These are phyloP conservation scores for Atta cephalotes DNA, from an alignment of 1,140 invertebrate genomes.

Conservation along the genomic window DNA sequence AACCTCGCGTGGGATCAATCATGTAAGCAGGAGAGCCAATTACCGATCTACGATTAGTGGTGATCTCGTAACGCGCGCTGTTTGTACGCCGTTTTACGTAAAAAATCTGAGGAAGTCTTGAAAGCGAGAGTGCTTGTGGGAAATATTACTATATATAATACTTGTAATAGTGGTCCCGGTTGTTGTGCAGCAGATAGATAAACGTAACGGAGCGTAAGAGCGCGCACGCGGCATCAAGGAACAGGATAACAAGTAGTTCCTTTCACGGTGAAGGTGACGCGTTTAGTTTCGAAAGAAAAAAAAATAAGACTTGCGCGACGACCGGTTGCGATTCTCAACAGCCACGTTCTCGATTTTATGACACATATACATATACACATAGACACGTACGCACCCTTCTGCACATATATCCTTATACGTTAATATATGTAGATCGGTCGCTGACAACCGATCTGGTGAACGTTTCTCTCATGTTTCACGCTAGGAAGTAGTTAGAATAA, in stretches of 20 bases:
- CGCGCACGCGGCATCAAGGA: neutral
- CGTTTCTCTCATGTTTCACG: constrained; percentile 43
- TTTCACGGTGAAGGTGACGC: constrained; percentile 73
- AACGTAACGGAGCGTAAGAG: constrained; percentile 39
- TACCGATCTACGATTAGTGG: constrained; percentile 53
- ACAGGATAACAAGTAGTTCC: constrained; percentile 33
- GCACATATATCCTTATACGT: neutral
- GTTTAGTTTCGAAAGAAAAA: constrained; percentile 35
- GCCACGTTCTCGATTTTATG: constrained; percentile 16
- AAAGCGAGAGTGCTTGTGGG: neutral
- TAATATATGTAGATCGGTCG: constrained; percentile 43
- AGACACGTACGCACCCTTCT: neutral
- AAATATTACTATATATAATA: constrained; percentile 11
- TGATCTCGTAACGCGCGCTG: constrained; percentile 42
- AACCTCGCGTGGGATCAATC: constrained; percentile 55
- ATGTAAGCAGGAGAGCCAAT: constrained; percentile 52
- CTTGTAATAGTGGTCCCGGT: neutral
- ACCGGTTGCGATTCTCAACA: constrained; percentile 54
- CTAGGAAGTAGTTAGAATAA: constrained; percentile 68
- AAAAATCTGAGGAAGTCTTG: constrained; percentile 44
- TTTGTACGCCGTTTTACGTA: constrained; percentile 12
- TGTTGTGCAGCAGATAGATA: constrained; percentile 10
- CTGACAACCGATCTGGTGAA: constrained; percentile 36
- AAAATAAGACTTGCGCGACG: constrained; percentile 17
- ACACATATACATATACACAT: neutral